phyloP scores from a whole-genome alignment of 2,113 vertebrate genomes.

The Aptenodytes patagonicus region DNA sequence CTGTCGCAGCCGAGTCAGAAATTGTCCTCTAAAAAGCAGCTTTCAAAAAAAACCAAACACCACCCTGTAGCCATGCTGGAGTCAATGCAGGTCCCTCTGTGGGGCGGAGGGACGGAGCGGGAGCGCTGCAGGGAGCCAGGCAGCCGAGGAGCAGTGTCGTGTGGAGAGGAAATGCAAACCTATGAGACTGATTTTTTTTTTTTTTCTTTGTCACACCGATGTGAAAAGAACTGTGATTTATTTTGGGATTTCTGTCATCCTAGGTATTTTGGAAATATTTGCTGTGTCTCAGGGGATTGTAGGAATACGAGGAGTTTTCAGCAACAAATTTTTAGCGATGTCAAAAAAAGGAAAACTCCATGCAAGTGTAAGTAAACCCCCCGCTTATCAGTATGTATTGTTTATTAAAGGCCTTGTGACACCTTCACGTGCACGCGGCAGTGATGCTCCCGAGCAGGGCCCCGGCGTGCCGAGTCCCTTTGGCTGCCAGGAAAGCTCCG shows the following conservation, averaged over 20 bases:
- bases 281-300: slow-evolving; percentile 97
- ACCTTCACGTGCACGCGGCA: not conserved
- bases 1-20: rapidly evolving
- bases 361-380: slow-evolving; percentile 88
- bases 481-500: rapidly evolving
- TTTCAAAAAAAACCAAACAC: not conserved
- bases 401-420: slow-evolving; percentile 26
- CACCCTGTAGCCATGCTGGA: not conserved
- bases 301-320: slow-evolving; percentile 96
- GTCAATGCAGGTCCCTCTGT: not conserved
- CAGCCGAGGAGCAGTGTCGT: not conserved
- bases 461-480: rapidly evolving
- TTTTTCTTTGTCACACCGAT: slow-evolving; percentile 34
- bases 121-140: not conserved
- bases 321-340: slow-evolving; percentile 98
- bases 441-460: not conserved
- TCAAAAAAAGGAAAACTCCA: slow-evolving; percentile 97
- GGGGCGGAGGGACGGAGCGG: not conserved
- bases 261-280: slow-evolving; percentile 98
- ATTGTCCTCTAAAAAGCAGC: rapidly evolving
- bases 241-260: slow-evolving; percentile 84
- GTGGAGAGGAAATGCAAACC: not conserved
- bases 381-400: not conserved
- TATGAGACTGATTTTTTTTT: not conserved
- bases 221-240: slow-evolving; percentile 75